A percentile compares a stretch with the other conserved stretches of the same genome.
phyloP scores from a whole-genome alignment of 2,113 vertebrate species.

The Scopus umbretta region DNA sequence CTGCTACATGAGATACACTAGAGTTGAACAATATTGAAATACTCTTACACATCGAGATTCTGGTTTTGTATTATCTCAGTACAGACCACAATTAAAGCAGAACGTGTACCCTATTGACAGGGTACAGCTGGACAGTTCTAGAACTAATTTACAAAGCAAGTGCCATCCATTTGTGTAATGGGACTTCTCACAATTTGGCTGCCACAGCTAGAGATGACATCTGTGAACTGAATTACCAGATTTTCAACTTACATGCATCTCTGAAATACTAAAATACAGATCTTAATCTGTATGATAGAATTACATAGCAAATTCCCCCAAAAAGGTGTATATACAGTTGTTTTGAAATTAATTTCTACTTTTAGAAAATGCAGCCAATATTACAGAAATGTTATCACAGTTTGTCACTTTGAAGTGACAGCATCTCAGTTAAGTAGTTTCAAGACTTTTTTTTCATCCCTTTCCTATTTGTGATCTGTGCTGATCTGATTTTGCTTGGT shows the following conservation, averaged over 20 bases:
- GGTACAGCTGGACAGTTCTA: not conserved
- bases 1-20: not conserved
- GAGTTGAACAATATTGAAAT: not conserved
- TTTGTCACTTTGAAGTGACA: not conserved
- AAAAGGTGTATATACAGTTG: not conserved
- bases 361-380: not conserved
- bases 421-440: not conserved
- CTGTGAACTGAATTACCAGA: not conserved
- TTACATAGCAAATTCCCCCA: not conserved
- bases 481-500: not conserved
- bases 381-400: not conserved
- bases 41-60: not conserved
- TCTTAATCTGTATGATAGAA: not conserved
- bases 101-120: not conserved
- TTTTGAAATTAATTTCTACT: not conserved
- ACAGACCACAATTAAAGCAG: not conserved
- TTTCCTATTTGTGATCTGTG: not conserved
- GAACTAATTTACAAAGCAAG: not conserved
- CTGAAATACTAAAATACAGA: not conserved
- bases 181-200: not conserved
- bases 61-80: not conserved
- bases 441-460: not conserved
- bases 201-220: not conserved
- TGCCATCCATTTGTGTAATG: not conserved
- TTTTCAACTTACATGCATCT: not conserved